Evolutionary conservation across 2,888 invertebrate genomes (phyloP), one percentile per base, ranked within the genome.

Genomic region (Drosophila gaucha): DNA sequence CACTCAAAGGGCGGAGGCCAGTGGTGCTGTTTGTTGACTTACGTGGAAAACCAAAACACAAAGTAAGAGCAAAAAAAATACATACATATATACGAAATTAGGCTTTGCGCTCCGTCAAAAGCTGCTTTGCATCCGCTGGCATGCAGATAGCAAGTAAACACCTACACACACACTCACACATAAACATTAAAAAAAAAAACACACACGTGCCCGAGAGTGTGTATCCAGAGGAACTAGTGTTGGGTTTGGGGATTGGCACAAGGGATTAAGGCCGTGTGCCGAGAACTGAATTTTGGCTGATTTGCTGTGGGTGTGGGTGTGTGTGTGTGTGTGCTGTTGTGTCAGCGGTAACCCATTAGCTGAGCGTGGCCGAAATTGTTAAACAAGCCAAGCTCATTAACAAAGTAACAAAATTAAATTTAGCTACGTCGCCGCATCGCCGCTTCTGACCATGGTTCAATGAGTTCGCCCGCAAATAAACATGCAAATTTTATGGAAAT

Each of bases 341-440:
- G 22, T n/a, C 22, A 33, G 36, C n/a, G 43, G 38, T 50, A 74
- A 64, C 52, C 57, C 54, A 50, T 73, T 57, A 52, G 30, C 36
- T 57, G 43, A 35, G 58, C 36, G 44, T 54, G 44, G 46, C 51
- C 39, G 22, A 46, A 74, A 56, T 51, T 63, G 63, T 62, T 77
- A 65, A 83, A 50, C 58, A 66, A 69, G 69, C 65, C 49, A 28
- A 65, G 83, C 86, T 86, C 86, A 80, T 80, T 80, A 80, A 73
- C 79, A 79, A 74, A 67, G 82, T 69, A 85, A 69, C 72, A 76
- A 82, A 73, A 86, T 86, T 86, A 86, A 83, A 80, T 86, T 83
- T 82, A 78, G 79, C 76, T 67, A 38, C 16, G 47, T 9, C 54
- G 47, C 20, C 38, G 38, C 33, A 49, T 20, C 28, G 38, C 28